A percentile compares a stretch with the other conserved stretches of the same genome.
These are phyloP conservation scores for Podarcis raffonei DNA, from an alignment of 2,113 vertebrate species.

Conservation along the genomic window DNA sequence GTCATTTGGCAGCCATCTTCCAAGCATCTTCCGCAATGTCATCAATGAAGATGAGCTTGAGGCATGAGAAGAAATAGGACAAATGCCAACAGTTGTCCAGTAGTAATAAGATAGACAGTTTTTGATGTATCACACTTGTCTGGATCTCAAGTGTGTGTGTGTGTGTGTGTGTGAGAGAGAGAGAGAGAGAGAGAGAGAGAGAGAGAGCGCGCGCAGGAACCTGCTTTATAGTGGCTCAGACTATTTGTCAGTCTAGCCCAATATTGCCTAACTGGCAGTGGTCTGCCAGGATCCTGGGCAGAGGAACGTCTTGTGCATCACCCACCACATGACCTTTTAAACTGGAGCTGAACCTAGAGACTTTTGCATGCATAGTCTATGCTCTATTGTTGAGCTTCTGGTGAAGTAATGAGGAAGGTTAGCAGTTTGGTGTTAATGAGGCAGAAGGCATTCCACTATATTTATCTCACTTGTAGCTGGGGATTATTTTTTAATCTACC, in stretches of 20 bases:
- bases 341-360: background rate
- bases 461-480: background rate
- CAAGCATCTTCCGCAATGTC: background rate
- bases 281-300: no score
- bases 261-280: background rate
- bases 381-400: background rate
- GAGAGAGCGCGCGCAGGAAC: background rate
- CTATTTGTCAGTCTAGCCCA: background rate
- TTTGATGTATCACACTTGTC: background rate
- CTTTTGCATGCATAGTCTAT: background rate
- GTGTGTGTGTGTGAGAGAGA: no score
- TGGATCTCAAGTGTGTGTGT: background rate
- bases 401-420: background rate
- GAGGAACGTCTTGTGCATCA: background rate
- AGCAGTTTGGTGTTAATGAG: background rate
- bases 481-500: no score
- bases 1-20: background rate
- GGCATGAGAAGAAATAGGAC: background rate
- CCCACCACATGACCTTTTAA: background rate
- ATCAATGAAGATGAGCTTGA: fast-evolving
- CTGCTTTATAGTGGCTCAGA: background rate
- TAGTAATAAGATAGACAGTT: background rate
- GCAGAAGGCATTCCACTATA: background rate
- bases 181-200: background rate
- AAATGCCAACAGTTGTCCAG: fast-evolving